Conservation (phyloP, 2,113 vertebrate genomes). For the Callipepla californica region DNA sequence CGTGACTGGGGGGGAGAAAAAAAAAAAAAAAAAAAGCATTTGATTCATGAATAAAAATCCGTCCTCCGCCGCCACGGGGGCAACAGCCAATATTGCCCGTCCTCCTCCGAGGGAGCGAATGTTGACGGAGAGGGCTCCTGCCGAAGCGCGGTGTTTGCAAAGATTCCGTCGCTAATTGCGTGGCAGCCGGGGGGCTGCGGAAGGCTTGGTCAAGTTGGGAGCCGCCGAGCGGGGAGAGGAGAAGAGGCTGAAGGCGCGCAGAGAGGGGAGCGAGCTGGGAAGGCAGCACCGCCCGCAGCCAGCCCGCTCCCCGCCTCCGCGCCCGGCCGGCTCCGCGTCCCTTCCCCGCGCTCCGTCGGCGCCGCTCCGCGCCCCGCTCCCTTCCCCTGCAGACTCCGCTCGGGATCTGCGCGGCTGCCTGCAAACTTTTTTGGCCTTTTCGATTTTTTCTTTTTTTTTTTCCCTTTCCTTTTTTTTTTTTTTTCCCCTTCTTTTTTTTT, state of each 20-base stretch:
- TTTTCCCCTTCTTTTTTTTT: not conserved
- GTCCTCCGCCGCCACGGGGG: conserved; percentile 82
- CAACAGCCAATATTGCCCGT: conserved; percentile 87
- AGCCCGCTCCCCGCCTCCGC: conserved; percentile 72
- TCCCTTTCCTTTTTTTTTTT: rapidly evolving
- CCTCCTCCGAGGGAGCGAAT: conserved; percentile 86
- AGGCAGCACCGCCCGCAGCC: conserved; percentile 77
- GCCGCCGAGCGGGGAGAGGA: conserved; percentile 78
- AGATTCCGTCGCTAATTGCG: conserved; percentile 79
- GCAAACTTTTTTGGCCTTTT: conserved; percentile 75
- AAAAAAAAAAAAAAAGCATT: conserved; percentile 86
- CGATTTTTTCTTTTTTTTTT: not conserved
- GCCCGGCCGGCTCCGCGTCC: conserved; percentile 61
- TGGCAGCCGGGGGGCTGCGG: conserved; percentile 75
- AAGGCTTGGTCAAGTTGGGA: conserved; percentile 82
- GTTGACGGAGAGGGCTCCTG: conserved; percentile 80
- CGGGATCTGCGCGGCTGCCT: conserved; percentile 61
- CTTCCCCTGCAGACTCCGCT: conserved; percentile 51
- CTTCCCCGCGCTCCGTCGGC: conserved; percentile 1
- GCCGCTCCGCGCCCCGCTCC: conserved; percentile 22
- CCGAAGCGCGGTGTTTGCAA: conserved; percentile 74
- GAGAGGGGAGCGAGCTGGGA: conserved; percentile 80
- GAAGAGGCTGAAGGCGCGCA: conserved; percentile 81
- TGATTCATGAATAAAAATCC: conserved; percentile 93
- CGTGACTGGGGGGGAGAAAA: conserved; percentile 83